These are phyloP conservation scores for Xenentodon cancila DNA, from an alignment of 2,797 vertebrate genomes.

Conservation along the genomic window DNA sequence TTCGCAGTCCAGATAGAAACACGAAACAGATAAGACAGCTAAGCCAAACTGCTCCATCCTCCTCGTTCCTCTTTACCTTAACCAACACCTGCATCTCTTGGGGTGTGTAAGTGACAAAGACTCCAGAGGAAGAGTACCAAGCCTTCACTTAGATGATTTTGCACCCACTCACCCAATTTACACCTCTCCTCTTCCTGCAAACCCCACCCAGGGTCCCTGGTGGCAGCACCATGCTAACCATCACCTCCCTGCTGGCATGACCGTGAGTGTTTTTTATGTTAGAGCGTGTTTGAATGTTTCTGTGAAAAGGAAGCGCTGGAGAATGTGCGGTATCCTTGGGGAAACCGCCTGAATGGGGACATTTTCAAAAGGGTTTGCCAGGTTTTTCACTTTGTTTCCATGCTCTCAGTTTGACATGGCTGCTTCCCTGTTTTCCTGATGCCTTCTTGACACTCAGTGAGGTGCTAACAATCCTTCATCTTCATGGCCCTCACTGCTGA, in stretches of 20 bases:
- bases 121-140: slow-evolving; percentile 66
- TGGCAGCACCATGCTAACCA: slow-evolving; percentile 74
- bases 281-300: slow-evolving; percentile 26
- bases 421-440: neutral
- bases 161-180: slow-evolving; percentile 85
- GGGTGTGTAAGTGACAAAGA: slow-evolving; percentile 59
- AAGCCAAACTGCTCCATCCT: slow-evolving; percentile 14
- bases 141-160: slow-evolving; percentile 69
- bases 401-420: neutral
- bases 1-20: slow-evolving; percentile 25
- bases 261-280: slow-evolving; percentile 35
- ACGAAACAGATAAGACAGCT: slow-evolving; percentile 20
- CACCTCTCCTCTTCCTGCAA: slow-evolving; percentile 79
- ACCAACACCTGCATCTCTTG: slow-evolving; percentile 62
- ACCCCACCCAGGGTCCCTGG: slow-evolving; percentile 71
- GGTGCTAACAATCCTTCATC: no score
- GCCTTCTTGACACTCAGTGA: no score
- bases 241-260: slow-evolving; percentile 71
- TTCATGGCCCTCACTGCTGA: no score
- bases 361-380: slow-evolving; percentile 8
- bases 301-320: slow-evolving; percentile 15
- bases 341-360: slow-evolving; percentile 35
- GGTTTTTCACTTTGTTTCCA: slow-evolving; percentile 27
- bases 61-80: slow-evolving; percentile 44
- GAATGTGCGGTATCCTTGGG: slow-evolving; percentile 49